These are phyloP conservation scores for Chelonus insularis DNA, from an alignment of 1,140 invertebrate species.

Conservation along the genomic window DNA sequence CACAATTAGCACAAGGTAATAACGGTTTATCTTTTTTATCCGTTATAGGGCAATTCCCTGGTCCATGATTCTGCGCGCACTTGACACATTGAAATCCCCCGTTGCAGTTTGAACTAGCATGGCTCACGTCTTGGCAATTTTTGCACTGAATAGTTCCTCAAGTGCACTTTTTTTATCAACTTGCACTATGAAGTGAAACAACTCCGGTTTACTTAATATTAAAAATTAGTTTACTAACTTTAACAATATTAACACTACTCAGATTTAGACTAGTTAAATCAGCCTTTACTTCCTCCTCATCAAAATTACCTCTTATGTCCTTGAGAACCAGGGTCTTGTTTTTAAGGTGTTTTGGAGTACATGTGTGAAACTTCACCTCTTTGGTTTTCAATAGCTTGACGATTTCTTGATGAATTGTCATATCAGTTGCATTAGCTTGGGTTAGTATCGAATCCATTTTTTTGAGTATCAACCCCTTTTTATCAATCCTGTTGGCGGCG, in stretches of 20 bases:
- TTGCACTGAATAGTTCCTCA: slow-evolving; percentile 13
- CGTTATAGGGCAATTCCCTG: slow-evolving; percentile 1
- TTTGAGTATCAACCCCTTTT: too few species aligned
- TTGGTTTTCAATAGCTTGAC: background rate
- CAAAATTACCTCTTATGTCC: slow-evolving; percentile 3
- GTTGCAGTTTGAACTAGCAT: slow-evolving; percentile 17
- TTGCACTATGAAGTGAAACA: slow-evolving; percentile 5
- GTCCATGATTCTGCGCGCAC: slow-evolving; percentile 7
- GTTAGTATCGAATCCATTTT: too few species aligned
- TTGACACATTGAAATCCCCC: slow-evolving; percentile 19
- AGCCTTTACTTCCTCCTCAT: background rate
- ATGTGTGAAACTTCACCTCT: background rate
- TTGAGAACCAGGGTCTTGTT: slow-evolving; percentile 3
- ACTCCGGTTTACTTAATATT: slow-evolving; percentile 1
- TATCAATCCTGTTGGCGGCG: too few species aligned
- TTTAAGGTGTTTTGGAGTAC: slow-evolving; percentile 8
- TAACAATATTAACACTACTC: background rate
- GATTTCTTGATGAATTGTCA: background rate
- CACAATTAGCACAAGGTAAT: slow-evolving; percentile 26
- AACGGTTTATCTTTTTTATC: background rate
- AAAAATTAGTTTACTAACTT: background rate
- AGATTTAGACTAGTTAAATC: background rate
- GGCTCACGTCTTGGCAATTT: slow-evolving; percentile 17
- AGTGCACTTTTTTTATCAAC: background rate
- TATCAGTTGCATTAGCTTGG: too few species aligned